A percentile compares a stretch with the other conserved stretches of the same genome.
These are phyloP conservation scores for Lordiphosa stackelbergi DNA, from an alignment of 1,140 invertebrate species.

Conservation along the genomic window DNA sequence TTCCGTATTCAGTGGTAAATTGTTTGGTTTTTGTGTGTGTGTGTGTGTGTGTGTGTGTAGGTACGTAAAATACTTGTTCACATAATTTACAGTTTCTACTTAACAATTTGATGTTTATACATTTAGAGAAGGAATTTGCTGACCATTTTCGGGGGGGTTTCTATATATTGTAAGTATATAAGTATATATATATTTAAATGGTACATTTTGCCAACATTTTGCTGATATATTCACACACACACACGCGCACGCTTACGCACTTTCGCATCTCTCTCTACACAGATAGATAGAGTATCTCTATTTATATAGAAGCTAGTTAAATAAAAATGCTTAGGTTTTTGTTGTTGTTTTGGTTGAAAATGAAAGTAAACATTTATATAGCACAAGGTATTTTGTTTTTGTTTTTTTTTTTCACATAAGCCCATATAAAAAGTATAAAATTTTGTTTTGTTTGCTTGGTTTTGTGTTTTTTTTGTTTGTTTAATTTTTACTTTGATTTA, in stretches of 20 bases:
- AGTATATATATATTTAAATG: constrained; percentile 7
- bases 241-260: no score
- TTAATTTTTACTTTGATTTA: constrained; percentile 37
- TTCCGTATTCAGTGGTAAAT: constrained; percentile 55
- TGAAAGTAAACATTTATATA: constrained; percentile 65
- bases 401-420: constrained; percentile 45
- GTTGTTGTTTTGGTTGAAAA: constrained; percentile 27
- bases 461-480: constrained; percentile 12
- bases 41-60: constrained; percentile 19
- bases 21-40: constrained; percentile 6
- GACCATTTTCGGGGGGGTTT: constrained; percentile 13
- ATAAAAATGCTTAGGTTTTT: constrained; percentile 52
- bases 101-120: constrained; percentile 20
- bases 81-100: constrained; percentile 30
- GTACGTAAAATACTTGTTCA: constrained; percentile 33
- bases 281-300: constrained; percentile 5
- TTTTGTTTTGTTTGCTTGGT: constrained; percentile 42
- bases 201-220: no score
- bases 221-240: no score
- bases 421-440: constrained; percentile 73
- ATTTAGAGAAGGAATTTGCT: constrained; percentile 33
- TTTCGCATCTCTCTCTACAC: not conserved
- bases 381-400: constrained; percentile 46
- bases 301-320: constrained; percentile 20
- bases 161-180: not conserved